A percentile compares a stretch with the other conserved stretches of the same genome.
Evolutionary conservation across 2,797 vertebrate species (phyloP).

Genomic region (Brotogeris chrysoptera): DNA sequence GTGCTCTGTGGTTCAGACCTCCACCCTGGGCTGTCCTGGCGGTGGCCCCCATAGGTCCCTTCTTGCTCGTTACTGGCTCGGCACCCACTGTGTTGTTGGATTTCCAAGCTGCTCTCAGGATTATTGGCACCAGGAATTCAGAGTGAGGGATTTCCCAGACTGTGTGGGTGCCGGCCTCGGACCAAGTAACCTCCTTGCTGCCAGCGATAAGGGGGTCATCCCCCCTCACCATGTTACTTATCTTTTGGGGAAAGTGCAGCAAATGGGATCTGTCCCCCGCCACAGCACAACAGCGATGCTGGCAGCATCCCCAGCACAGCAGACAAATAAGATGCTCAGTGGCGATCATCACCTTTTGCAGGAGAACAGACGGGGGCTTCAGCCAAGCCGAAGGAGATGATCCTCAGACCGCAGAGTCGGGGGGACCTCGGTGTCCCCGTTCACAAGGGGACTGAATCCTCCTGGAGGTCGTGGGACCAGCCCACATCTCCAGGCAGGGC

Average conservation of each 20-base stretch:
- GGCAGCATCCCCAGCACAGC: background rate
- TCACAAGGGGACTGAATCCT: background rate
- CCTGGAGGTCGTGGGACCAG: background rate
- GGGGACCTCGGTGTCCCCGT: background rate
- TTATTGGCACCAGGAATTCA: background rate
- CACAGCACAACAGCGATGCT: background rate
- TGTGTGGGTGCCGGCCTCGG: background rate
- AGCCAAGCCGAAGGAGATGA: conserved; percentile 19
- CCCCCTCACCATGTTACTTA: background rate
- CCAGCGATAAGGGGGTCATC: background rate
- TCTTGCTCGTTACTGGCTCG: background rate
- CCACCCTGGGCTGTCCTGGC: background rate
- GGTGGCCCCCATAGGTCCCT: background rate
- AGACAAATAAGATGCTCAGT: background rate
- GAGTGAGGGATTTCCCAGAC: background rate
- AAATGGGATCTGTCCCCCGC: background rate
- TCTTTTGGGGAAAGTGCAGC: background rate
- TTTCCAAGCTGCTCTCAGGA: background rate
- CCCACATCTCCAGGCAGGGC: background rate
- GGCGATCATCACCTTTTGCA: background rate
- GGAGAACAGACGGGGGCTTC: background rate
- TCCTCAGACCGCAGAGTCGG: background rate
- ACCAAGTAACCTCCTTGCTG: background rate
- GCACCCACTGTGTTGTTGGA: background rate
- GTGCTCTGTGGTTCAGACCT: background rate